phyloP scores from a whole-genome alignment of 2,113 vertebrate genomes.

The Mustela lutreola region DNA sequence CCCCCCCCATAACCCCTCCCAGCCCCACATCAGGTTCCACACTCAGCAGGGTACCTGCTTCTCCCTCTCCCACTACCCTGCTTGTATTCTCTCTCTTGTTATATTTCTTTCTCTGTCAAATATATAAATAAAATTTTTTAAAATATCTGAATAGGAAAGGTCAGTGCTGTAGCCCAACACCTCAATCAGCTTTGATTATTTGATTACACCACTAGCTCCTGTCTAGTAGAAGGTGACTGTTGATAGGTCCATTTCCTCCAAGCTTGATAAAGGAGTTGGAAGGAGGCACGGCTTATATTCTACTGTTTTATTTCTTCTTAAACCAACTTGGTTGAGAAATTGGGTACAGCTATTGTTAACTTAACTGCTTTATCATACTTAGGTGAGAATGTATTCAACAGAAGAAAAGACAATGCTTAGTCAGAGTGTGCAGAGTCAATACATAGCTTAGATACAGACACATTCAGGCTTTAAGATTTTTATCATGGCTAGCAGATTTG shows the following conservation, averaged over 20 bases:
- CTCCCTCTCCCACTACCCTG: too few species aligned
- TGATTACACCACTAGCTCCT: background rate
- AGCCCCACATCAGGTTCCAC: too few species aligned
- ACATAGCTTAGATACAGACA: background rate
- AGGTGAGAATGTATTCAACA: background rate
- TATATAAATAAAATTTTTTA: background rate
- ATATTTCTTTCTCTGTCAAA: too few species aligned
- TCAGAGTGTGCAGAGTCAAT: background rate
- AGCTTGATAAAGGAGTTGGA: background rate
- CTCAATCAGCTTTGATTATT: background rate
- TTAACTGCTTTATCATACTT: background rate
- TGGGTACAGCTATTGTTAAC: background rate
- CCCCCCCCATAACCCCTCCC: too few species aligned
- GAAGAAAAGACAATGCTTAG: background rate
- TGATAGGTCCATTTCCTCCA: background rate
- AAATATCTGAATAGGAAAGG: background rate
- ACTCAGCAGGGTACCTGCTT: too few species aligned
- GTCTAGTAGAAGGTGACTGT: too few species aligned
- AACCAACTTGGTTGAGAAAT: background rate
- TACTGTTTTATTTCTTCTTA: background rate
- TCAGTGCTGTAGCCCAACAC: background rate
- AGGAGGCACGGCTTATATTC: background rate
- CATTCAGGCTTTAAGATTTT: background rate
- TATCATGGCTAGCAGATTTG: background rate
- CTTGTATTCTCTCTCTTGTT: too few species aligned